phyloP scores from a whole-genome alignment of 2,888 invertebrate species.

The Sarcophaga subvicina region DNA sequence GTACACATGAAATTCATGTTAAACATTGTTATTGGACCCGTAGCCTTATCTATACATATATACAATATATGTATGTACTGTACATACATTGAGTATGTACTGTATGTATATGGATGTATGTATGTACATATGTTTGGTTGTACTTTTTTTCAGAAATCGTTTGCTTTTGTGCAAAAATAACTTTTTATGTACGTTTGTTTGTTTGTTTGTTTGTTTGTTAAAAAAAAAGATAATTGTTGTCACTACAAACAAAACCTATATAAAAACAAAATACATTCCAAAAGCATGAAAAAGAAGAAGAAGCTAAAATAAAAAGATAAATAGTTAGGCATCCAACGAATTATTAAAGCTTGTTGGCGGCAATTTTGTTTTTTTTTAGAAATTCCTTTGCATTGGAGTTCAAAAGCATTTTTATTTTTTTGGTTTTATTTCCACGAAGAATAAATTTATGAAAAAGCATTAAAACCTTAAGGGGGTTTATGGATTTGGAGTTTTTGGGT shows the following conservation, averaged over 20 bases:
- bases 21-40: conserved; percentile 64
- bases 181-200: conserved; percentile 56
- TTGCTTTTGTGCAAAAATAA: conserved; percentile 62
- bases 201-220: too few species aligned
- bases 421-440: too few species aligned
- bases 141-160: conserved; percentile 27
- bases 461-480: background rate
- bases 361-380: conserved; percentile 54
- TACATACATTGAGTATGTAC: too few species aligned
- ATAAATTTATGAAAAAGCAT: too few species aligned
- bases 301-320: conserved; percentile 38
- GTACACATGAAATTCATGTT: conserved; percentile 63
- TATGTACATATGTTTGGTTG: background rate
- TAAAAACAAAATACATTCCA: conserved; percentile 15
- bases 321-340: conserved; percentile 52
- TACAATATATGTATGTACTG: background rate
- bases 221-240: conserved; percentile 65
- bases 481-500: background rate
- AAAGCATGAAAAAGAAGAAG: conserved; percentile 3
- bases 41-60: background rate
- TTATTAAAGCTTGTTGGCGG: conserved; percentile 63
- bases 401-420: background rate
- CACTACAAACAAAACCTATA: conserved; percentile 55
- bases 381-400: conserved; percentile 44
- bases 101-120: background rate